Evolutionary conservation across 2,888 invertebrate genomes (phyloP).

Genomic region (Dexiosoma caninum): DNA sequence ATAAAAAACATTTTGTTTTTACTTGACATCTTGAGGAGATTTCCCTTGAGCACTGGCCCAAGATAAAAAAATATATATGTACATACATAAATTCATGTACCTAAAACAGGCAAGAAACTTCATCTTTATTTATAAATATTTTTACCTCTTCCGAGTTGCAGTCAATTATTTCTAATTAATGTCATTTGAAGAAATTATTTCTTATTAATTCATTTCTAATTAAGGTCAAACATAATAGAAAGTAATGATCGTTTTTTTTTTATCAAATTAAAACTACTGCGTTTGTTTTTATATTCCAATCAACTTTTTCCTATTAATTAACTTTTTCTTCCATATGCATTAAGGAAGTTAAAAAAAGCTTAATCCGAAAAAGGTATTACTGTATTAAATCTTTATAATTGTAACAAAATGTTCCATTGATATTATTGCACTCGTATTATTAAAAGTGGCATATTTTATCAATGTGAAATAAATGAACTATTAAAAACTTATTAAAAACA

Average conservation of each 20-base stretch:
- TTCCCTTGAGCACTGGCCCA: too few relatives aligned
- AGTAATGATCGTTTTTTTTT: slow-evolving; percentile 1
- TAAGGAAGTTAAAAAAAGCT: slow-evolving; percentile 32
- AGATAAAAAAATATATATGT: too few relatives aligned
- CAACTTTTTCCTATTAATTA: neutral
- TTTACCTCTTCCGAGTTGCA: neutral
- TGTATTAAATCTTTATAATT: neutral
- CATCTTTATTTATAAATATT: too few relatives aligned
- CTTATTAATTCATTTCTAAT: slow-evolving; percentile 16
- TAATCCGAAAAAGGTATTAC: slow-evolving; percentile 34
- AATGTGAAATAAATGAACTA: neutral
- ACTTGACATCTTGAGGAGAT: too few relatives aligned
- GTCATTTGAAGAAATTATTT: neutral
- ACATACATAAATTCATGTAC: too few relatives aligned
- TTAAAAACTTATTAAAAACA: slow-evolving; percentile 12
- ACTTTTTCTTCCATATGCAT: neutral
- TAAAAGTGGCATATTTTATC: slow-evolving; percentile 1
- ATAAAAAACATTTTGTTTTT: too few relatives aligned
- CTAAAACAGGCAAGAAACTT: too few relatives aligned
- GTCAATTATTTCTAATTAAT: neutral
- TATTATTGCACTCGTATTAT: too few relatives aligned
- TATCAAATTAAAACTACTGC: slow-evolving; percentile 28
- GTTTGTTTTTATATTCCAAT: slow-evolving; percentile 49
- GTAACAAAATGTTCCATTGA: neutral
- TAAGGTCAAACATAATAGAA: slow-evolving; percentile 23